These are phyloP conservation scores for Limenitis arthemis DNA, from an alignment of 2,888 invertebrate species.

Conservation along the genomic window DNA sequence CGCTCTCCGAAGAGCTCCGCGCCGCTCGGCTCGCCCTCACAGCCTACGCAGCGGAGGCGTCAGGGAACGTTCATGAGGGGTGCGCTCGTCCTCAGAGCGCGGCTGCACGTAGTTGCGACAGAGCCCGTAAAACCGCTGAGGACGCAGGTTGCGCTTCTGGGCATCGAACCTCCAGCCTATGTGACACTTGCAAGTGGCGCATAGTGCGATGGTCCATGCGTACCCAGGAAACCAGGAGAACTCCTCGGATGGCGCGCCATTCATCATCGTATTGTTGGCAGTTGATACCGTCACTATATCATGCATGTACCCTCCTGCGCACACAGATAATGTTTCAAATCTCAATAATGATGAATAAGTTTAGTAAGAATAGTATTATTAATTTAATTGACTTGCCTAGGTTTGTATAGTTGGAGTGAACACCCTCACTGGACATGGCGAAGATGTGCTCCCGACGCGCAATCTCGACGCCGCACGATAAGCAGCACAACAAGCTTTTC, in stretches of 20 bases:
- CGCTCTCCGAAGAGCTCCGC: conserved; percentile 6
- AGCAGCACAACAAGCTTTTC: conserved; percentile 46
- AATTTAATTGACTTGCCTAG: conserved; percentile 24
- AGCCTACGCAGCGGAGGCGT: conserved; percentile 3
- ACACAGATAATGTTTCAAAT: background rate
- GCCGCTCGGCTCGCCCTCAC: conserved; percentile 5
- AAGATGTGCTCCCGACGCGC: conserved; percentile 48
- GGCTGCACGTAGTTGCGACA: conserved; percentile 56
- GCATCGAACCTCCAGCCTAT: conserved; percentile 63
- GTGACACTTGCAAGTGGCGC: conserved; percentile 45
- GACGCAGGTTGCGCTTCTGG: conserved; percentile 41
- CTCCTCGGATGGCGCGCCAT: conserved; percentile 44
- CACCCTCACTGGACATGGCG: conserved; percentile 60
- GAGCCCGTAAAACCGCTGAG: conserved; percentile 56
- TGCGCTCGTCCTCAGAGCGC: conserved; percentile 26
- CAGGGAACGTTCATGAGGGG: conserved; percentile 12
- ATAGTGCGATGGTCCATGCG: conserved; percentile 52
- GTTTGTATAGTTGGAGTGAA: conserved; percentile 58
- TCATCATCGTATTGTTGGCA: conserved; percentile 32
- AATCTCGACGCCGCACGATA: conserved; percentile 41
- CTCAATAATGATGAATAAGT: no score
- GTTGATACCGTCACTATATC: conserved; percentile 56
- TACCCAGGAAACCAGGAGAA: conserved; percentile 69
- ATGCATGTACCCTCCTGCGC: conserved; percentile 60
- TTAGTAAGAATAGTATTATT: no score